Base-by-base conservation (phyloP, 2,888 invertebrate species). In the Pseudoips prasinana region DNA sequence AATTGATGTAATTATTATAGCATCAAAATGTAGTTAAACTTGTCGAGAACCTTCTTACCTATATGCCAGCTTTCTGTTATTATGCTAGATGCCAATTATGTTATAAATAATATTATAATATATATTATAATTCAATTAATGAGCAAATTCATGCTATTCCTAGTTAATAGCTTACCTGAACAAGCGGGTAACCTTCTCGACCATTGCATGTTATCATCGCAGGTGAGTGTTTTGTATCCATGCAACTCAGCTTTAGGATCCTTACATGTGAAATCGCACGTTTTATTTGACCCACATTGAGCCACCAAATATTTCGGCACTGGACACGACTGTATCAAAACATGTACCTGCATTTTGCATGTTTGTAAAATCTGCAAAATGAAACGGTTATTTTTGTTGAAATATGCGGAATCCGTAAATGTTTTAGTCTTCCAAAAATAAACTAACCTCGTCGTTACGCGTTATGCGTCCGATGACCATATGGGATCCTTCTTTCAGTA, bases 281-380 rank as follows among this genome's bases (percentile, higher is more conserved):
- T 51, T 48, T 68, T 73, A 47, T 66, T 65, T 51, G 42, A 75
- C 65, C 33, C 53, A 59, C 83, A 81, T 29, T 76, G 64, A 20
- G 73, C 57, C 25, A 63, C 38, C 40, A 88, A 68, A 51, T 79
- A 64, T 41, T 67, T 75, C 27, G 88, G 81, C 10, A 76, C 60
- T 10, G 68, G 56, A 52, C 90, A 90, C 29, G 64, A 67, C 52
- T 84, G 84, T 30, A 74, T 58, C 37, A 88, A 59, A 1, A 88
- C 85, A 52, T 85, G 73, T 30, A 87, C 67, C 53, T 80, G 76
- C 64, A 83, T 78, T 59, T 85, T 82, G 54, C 90, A 90, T 29
- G 74, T 61, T 49, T 79, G 78, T 1, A 86, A 57, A 35, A 70
- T 66, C 84, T 88, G 70, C 24, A 77, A 76, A 14, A 54, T 14